These are phyloP conservation scores for Flexamia atlantica DNA, from an alignment of 2,888 invertebrate species.

Conservation along the genomic window DNA sequence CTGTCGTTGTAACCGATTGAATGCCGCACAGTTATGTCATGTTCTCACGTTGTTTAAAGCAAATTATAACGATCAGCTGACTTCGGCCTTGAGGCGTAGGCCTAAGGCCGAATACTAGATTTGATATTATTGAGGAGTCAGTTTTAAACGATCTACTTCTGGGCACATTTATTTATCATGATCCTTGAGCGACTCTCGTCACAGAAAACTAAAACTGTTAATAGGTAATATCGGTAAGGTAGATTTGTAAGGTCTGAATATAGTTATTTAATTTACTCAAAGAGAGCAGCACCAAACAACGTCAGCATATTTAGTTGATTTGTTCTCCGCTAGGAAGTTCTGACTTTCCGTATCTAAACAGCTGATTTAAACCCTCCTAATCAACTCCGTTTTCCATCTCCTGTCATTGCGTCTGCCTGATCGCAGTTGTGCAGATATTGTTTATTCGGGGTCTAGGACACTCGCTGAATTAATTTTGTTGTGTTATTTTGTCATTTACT, in stretches of 20 bases:
- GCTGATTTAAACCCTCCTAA: slow-evolving; percentile 1
- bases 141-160: no score
- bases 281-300: neutral
- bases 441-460: neutral
- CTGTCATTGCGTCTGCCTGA: neutral
- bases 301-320: neutral
- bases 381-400: neutral
- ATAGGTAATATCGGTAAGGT: neutral
- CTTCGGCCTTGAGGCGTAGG: no score
- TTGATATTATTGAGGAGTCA: no score
- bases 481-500: slow-evolving; percentile 7
- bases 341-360: neutral
- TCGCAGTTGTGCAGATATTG: neutral
- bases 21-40: no score
- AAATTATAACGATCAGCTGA: no score
- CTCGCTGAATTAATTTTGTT: neutral
- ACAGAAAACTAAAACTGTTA: no score
- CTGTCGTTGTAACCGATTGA: no score
- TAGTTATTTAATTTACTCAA: neutral
- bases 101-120: no score
- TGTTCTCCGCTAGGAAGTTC: neutral
- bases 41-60: no score
- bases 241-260: neutral
- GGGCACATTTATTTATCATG: no score
- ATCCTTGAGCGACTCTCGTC: no score